Evolutionary conservation across 1,140 invertebrate species (phyloP), one percentile per base, ranked within the genome.

Genomic region (Trichoplusia ni): DNA sequence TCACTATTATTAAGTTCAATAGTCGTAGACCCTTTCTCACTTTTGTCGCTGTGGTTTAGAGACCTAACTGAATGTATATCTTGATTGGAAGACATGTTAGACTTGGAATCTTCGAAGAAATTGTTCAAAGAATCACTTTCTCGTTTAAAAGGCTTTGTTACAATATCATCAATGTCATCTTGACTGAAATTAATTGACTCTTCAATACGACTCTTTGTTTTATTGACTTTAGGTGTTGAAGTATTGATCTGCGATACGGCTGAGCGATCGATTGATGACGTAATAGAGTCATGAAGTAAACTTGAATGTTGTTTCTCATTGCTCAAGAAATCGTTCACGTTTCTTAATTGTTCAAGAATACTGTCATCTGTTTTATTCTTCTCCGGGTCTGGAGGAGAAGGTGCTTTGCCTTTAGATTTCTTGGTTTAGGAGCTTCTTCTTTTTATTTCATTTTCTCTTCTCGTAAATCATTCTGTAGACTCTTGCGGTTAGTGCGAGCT

Each of bases 1-100:
- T 95, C 94, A 35, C 94, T 93, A 1, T 95, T 92, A 77, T 95
- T 94, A 6, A 95, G 71, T 77, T 95, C 94, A 25, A 95, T 95
- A 29, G 89, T 91, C 21, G 90, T 91, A 1, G 90, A 90, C 9
- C 86, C 84, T 67, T 86, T 86, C 14, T 85, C 86, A 68, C 84
- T 90, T 72, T 85, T 91, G 29, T 91, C 90, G 53, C 89, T 91
- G 53, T 86, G 82, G 47, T 90, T 90, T 9, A 91, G 68, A 42
- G 89, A 90, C n/a, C 89, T 75, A 11, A 89, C 84, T 1, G 90
- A 91, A 75, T 87, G 81, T 8, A 81, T 69, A 64, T 91, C 90
- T 63, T 89, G 83, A 61, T 89, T 91, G 0, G 89, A 91, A 35
- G 89, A 91, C 14, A 91, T 66, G 67, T 90, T 91, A 18, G 89